Percentiles rank a stretch among this genome's conserved stretches.
phyloP scores from a whole-genome alignment of 2,113 vertebrate species.

The Pomatorhinus ruficollis region DNA sequence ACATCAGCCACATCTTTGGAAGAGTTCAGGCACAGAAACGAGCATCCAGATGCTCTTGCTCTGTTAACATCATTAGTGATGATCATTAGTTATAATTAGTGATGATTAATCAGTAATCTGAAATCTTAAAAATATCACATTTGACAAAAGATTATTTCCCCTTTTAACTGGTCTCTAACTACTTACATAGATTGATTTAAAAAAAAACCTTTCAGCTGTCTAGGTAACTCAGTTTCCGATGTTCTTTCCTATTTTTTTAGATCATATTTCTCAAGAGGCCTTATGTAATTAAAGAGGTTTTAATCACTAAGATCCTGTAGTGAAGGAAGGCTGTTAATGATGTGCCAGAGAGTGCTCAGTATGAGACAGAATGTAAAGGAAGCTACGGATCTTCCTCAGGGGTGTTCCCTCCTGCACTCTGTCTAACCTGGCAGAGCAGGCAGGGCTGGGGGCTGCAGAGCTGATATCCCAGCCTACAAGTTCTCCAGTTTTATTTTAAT shows the following conservation, averaged over 20 bases:
- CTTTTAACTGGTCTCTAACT: neutral
- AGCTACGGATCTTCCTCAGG: neutral
- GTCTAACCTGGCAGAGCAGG: neutral
- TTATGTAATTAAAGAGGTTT: neutral
- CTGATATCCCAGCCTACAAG: neutral
- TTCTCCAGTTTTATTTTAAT: neutral
- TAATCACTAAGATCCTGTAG: neutral
- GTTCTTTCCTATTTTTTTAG: neutral
- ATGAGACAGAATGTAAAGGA: accelerated
- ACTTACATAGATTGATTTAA: neutral
- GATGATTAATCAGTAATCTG: neutral
- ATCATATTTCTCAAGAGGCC: neutral
- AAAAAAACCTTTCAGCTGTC: neutral
- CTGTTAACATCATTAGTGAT: neutral
- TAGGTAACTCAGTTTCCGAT: neutral
- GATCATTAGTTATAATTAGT: neutral
- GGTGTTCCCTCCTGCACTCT: neutral
- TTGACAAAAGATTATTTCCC: neutral
- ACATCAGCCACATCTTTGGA: neutral
- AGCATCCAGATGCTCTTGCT: neutral
- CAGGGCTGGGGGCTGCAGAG: neutral
- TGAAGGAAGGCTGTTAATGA: neutral
- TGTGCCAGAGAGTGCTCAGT: neutral
- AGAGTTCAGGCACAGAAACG: neutral
- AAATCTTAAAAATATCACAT: neutral